Evolutionary conservation across 2,888 invertebrate genomes (phyloP).

Genomic region (Hyposoter didymator): DNA sequence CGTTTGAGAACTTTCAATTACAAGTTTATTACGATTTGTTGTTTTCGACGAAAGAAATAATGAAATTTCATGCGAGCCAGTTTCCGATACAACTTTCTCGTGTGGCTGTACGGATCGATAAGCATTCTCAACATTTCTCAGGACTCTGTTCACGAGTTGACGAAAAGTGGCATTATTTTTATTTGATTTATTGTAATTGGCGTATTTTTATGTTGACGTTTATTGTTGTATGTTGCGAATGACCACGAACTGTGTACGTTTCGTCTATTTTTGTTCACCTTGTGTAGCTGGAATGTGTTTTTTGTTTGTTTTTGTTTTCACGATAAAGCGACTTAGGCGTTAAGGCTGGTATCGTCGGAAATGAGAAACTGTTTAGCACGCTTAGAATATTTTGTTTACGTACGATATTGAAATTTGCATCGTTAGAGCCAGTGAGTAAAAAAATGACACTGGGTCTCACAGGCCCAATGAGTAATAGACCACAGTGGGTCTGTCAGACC

Average conservation of each 20-base stretch:
- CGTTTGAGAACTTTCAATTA: neutral
- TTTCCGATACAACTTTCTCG: neutral
- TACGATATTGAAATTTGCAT: no score
- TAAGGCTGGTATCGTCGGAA: neutral
- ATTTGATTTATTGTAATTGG: constrained; percentile 22
- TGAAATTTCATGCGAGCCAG: neutral
- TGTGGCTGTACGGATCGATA: constrained; percentile 13
- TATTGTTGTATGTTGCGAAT: constrained; percentile 72
- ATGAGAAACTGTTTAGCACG: neutral
- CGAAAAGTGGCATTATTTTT: constrained; percentile 20
- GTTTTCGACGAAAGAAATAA: neutral
- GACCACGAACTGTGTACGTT: constrained; percentile 45
- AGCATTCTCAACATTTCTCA: constrained; percentile 5
- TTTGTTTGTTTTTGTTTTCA: constrained; percentile 62
- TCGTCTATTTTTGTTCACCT: constrained; percentile 64
- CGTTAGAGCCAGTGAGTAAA: no score
- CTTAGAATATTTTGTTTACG: neutral
- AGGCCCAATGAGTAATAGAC: no score
- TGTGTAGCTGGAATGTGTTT: constrained; percentile 75
- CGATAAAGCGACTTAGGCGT: constrained; percentile 65
- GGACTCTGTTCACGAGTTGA: constrained; percentile 13
- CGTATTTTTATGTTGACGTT: constrained; percentile 54
- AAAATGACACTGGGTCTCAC: no score
- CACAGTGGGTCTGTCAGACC: no score
- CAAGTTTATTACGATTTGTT: neutral